Conservation (phyloP, 2,888 invertebrate genomes). For the Oeneis ivallda region DNA sequence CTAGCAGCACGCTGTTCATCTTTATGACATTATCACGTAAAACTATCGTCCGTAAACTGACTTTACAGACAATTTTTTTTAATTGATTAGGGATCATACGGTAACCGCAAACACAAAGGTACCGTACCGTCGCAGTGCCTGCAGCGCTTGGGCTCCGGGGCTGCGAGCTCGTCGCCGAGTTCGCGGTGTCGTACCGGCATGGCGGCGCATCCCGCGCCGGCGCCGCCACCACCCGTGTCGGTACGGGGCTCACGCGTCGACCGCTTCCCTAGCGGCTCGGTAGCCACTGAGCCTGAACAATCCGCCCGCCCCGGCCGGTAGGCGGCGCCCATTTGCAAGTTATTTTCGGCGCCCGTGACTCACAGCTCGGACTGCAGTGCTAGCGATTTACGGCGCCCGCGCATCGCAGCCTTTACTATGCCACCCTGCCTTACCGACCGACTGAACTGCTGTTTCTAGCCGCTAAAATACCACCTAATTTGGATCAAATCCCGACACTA, state of each 20-base stretch:
- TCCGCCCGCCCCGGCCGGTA: constrained; percentile 80
- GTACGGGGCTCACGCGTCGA: constrained; percentile 62
- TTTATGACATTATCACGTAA: too few species aligned
- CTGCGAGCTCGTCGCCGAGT: constrained; percentile 80
- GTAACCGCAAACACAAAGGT: constrained; percentile 24
- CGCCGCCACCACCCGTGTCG: constrained; percentile 72
- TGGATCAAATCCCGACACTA: too few species aligned
- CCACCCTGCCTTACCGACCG: constrained; percentile 48
- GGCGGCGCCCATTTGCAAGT: constrained; percentile 77
- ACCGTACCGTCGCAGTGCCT: constrained; percentile 93
- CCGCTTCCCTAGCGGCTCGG: constrained; percentile 76
- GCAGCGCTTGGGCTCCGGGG: constrained; percentile 94
- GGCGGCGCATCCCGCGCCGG: constrained; percentile 81
- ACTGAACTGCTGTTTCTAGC: constrained; percentile 2
- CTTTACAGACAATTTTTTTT: too few species aligned
- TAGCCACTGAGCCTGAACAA: constrained; percentile 73
- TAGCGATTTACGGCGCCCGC: constrained; percentile 67
- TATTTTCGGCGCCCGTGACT: constrained; percentile 78
- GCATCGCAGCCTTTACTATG: constrained; percentile 65
- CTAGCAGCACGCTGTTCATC: too few species aligned
- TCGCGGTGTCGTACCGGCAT: constrained; percentile 82
- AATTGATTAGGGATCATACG: constrained; percentile 13
- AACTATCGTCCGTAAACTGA: too few species aligned
- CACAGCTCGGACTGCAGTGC: constrained; percentile 66
- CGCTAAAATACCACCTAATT: background rate